Base-by-base conservation (phyloP, 2,797 vertebrate species). In the Tangara arthus region DNA sequence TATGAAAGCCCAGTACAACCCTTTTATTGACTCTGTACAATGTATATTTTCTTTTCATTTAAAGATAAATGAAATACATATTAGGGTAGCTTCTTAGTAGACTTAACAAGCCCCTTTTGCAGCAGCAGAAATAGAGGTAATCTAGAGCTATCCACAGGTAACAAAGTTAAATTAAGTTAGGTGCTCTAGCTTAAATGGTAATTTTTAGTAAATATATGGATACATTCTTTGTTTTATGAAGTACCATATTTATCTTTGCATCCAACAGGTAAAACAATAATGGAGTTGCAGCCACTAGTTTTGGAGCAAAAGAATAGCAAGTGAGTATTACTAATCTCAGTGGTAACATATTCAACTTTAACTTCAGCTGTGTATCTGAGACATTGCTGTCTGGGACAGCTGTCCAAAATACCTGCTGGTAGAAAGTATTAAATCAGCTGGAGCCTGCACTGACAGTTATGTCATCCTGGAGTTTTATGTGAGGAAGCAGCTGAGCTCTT, bases 201-300 rank as follows among this genome's bases (percentile, higher is more conserved):
- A 30, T 60, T 78, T 92, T 34, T 59, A 65, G 12, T 83, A 78
- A 65, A 44, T 42, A 23, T 2, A 7, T 60, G 28, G 26, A 59
- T 59, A 15, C 12, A 17, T 78, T 55, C 8, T 59, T 84, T 49
- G 24, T 53, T 94, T 94, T 60, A 49, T 95, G 41, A 93, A 83
- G 68, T 72, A 27, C 24, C 5, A 0, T 94, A 17, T 82, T 96
- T 98, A 96, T 97, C 71, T 66, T 95, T 59, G 96, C 90, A 82
- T 92, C 97, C 61, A 46, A 64, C 70, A 98, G 98, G 47, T 77
- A 91, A 93, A 71, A 84, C 79, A 89, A 13, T 87, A 96, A 96
- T 89, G 47, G 90, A 96, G 47, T 78, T 99, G 90, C 98, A 98
- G 35, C 98, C 98, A 26, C 97, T 99, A 61, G 97, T 92, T 49